Evolutionary conservation across 37 sponge, comb jelly and placozoan genomes (phyloP).

Genomic region (Spongilla lacustris): DNA sequence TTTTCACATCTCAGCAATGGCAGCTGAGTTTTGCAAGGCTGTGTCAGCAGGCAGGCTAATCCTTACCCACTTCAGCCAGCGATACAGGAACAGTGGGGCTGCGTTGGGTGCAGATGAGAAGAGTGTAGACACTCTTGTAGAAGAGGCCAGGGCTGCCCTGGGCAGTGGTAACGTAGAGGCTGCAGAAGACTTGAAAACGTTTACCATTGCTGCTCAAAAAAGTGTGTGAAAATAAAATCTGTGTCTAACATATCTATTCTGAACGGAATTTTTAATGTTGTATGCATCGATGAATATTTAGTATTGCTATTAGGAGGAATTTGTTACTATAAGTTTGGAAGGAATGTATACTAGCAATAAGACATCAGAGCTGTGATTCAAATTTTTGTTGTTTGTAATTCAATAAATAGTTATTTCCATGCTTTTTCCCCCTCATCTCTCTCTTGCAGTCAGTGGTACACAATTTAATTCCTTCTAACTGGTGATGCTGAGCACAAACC

Average conservation of each 20-base stretch:
- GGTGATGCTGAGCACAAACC: too few relatives aligned
- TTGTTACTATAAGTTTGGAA: too few relatives aligned
- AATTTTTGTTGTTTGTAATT: too few relatives aligned
- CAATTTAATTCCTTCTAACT: too few relatives aligned
- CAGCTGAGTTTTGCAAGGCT: slow-evolving; percentile 65
- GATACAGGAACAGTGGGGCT: slow-evolving; percentile 63
- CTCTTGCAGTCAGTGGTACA: too few relatives aligned
- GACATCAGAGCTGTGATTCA: too few relatives aligned
- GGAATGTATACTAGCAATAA: too few relatives aligned
- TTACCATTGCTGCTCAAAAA: slow-evolving; percentile 33
- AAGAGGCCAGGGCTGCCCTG: slow-evolving; percentile 36
- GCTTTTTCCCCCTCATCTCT: too few relatives aligned
- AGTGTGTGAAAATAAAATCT: neutral
- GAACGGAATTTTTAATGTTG: neutral
- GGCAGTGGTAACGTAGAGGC: slow-evolving; percentile 26
- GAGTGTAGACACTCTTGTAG: slow-evolving; percentile 30
- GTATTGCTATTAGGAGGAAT: too few relatives aligned
- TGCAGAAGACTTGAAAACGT: slow-evolving; percentile 68
- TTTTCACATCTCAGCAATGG: slow-evolving; percentile 68
- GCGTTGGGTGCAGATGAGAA: slow-evolving; percentile 31
- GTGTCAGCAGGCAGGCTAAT: slow-evolving; percentile 67
- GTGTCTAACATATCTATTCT: neutral
- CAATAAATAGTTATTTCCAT: too few relatives aligned
- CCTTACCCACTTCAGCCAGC: slow-evolving; percentile 89
- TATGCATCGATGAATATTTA: neutral